phyloP scores from a whole-genome alignment of 2,888 invertebrate species.

The Sisyra terminalis region DNA sequence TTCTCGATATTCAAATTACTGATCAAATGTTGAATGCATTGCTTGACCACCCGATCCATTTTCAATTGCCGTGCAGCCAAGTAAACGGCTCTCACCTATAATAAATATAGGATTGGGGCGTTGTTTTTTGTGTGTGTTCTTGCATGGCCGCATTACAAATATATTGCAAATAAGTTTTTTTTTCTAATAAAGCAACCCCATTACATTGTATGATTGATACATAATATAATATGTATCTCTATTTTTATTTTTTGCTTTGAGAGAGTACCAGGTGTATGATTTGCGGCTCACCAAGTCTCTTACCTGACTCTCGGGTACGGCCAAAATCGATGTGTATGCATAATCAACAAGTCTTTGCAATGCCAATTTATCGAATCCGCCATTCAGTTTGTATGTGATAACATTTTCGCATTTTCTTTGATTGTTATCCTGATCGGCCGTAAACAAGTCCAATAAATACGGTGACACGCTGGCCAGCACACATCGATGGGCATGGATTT shows the following conservation, averaged over 20 bases:
- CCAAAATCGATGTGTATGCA: conserved; percentile 60
- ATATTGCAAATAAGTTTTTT: conserved; percentile 1
- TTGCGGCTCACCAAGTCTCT: conserved; percentile 3
- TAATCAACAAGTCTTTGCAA: conserved; percentile 64
- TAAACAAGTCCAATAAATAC: conserved; percentile 58
- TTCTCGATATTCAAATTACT: conserved; percentile 42
- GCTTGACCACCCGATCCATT: conserved; percentile 53
- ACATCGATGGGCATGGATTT: conserved; percentile 58
- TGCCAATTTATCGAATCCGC: conserved; percentile 46
- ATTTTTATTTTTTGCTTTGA: background rate
- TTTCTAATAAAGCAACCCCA: conserved; percentile 6
- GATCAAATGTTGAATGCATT: conserved; percentile 53
- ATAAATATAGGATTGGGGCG: conserved; percentile 11
- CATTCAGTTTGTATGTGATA: conserved; percentile 43
- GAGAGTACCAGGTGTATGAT: background rate
- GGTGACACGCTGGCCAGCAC: conserved; percentile 66
- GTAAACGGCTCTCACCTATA: conserved; percentile 57
- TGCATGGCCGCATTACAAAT: background rate
- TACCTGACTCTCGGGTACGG: conserved; percentile 31
- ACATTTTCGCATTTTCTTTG: conserved; percentile 28
- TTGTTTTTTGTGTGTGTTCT: background rate
- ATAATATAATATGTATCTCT: too few species aligned
- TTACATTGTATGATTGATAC: too few species aligned
- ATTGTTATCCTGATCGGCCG: conserved; percentile 31
- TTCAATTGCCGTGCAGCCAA: conserved; percentile 61